These are phyloP conservation scores for Asbolus verrucosus DNA, from an alignment of 1,140 invertebrate genomes.

Conservation along the genomic window DNA sequence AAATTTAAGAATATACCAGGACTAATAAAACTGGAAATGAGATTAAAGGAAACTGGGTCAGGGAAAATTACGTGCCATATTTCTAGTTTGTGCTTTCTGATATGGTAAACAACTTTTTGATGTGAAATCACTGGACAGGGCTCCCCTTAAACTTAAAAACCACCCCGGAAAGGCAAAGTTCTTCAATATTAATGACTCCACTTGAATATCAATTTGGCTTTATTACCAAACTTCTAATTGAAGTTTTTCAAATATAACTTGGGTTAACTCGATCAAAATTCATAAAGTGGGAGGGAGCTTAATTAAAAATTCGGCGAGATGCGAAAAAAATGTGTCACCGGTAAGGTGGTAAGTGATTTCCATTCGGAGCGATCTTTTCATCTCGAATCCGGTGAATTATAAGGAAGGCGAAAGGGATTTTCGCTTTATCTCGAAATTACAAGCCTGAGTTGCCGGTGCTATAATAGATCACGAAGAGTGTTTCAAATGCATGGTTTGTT, in stretches of 20 bases:
- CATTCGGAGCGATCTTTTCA: no score
- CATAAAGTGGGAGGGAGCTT: no score
- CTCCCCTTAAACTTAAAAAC: background rate
- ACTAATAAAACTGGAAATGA: conserved; percentile 34
- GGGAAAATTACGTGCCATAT: conserved; percentile 8
- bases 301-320: no score
- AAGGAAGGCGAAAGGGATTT: background rate
- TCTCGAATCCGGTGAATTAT: no score
- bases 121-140: background rate
- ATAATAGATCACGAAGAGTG: background rate
- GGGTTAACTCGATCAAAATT: no score
- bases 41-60: conserved; percentile 27
- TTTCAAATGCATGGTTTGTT: conserved; percentile 9
- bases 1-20: conserved; percentile 12
- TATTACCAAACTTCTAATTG: no score
- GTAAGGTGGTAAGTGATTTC: no score
- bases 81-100: background rate
- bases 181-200: background rate
- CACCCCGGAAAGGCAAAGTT: background rate
- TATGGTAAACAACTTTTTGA: conserved; percentile 10
- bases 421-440: background rate
- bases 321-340: no score
- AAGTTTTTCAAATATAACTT: no score
- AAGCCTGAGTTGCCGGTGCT: background rate
- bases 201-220: no score